Evolutionary conservation across 2,797 vertebrate species (phyloP).

Genomic region (Chiroxiphia lanceolata): DNA sequence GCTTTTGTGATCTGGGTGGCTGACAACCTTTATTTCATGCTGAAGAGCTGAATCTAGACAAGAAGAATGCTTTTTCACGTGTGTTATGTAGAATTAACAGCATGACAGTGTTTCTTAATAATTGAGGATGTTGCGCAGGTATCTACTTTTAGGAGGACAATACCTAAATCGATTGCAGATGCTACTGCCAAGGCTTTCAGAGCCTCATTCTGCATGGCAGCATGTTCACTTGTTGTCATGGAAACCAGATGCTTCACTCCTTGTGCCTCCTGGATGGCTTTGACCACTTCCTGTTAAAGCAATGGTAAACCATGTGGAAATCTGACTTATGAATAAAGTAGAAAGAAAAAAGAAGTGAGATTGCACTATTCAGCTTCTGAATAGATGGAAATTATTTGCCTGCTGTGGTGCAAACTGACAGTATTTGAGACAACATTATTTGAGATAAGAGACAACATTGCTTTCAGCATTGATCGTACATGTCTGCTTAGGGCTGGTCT

Average conservation of each 20-base stretch:
- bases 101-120: not conserved
- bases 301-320: not conserved
- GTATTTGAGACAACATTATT: not conserved
- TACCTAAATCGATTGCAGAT: conserved; percentile 85
- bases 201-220: conserved; percentile 90
- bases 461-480: not conserved
- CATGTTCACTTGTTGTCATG: conserved; percentile 86
- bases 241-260: conserved; percentile 86
- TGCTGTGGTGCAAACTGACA: not conserved
- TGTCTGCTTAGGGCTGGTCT: not conserved
- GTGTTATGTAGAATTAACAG: not conserved
- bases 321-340: not conserved
- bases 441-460: not conserved
- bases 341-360: not conserved
- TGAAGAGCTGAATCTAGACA: not conserved
- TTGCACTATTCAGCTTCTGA: not conserved
- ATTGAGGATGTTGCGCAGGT: not conserved
- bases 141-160: not conserved
- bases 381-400: not conserved
- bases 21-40: not conserved
- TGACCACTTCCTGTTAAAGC: conserved; percentile 83
- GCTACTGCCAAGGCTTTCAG: conserved; percentile 86
- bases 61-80: accelerated
- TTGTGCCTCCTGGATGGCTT: conserved; percentile 80
- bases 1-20: not conserved